Conservation (phyloP, 2,888 invertebrate genomes). For the Apomyelois bistriatella region DNA sequence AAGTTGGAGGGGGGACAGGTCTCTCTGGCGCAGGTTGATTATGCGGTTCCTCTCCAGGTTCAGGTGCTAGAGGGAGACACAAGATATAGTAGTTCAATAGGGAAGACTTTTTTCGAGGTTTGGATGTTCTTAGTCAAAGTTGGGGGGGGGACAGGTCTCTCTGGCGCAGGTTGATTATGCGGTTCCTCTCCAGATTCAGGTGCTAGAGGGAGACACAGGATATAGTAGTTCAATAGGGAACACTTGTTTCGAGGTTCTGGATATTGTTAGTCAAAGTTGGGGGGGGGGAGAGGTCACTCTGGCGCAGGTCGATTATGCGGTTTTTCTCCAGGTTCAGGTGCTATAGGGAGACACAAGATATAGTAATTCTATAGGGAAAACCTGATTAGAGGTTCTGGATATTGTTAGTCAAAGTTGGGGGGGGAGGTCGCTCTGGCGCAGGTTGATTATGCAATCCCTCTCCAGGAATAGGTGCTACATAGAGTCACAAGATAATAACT, state of each 20-base stretch:
- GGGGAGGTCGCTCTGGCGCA: conserved; percentile 93
- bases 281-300: conserved; percentile 90
- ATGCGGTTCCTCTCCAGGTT: conserved; percentile 92
- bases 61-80: conserved; percentile 82
- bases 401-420: conserved; percentile 83
- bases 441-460: conserved; percentile 90
- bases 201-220: conserved; percentile 79
- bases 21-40: conserved; percentile 88
- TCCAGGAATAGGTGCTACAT: conserved; percentile 90
- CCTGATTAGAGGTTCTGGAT: no score
- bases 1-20: conserved; percentile 89
- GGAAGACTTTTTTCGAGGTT: no score
- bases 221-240: background rate
- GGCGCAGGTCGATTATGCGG: conserved; percentile 88
- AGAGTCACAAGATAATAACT: background rate
- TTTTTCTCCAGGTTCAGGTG: conserved; percentile 92
- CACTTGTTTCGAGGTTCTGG: no score
- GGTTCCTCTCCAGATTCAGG: conserved; percentile 91
- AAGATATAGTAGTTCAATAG: background rate
- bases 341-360: conserved; percentile 67
- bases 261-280: conserved; percentile 84
- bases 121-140: conserved; percentile 84
- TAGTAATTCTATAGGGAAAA: background rate
- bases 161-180: conserved; percentile 88
- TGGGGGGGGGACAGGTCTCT: conserved; percentile 90